These are phyloP conservation scores for Folsomia candida DNA, from an alignment of 2,888 invertebrate genomes.

Conservation along the genomic window DNA sequence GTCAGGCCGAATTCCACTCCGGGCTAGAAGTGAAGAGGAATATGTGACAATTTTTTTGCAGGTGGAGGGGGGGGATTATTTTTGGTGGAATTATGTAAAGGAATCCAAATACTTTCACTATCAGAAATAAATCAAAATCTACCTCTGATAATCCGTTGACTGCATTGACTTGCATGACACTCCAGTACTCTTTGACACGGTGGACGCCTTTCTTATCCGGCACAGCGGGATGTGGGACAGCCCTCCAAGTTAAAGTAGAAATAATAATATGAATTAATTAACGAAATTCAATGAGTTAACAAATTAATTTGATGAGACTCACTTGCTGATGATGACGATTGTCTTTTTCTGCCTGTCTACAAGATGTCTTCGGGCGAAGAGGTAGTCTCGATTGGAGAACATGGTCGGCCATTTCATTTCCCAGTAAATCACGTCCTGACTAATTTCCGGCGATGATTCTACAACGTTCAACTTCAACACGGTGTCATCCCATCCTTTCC, in stretches of 20 bases:
- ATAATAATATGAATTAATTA: not conserved
- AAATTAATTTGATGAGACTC: too few species aligned
- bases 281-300: not conserved
- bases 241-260: conserved; percentile 26
- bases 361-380: conserved; percentile 69
- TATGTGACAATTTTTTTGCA: too few species aligned
- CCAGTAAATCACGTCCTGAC: conserved; percentile 80
- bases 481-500: conserved; percentile 75
- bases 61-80: too few species aligned
- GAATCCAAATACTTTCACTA: too few species aligned
- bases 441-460: conserved; percentile 63
- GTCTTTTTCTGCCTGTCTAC: conserved; percentile 61
- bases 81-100: too few species aligned
- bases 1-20: conserved; percentile 81
- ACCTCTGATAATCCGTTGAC: conserved; percentile 59
- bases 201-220: conserved; percentile 68
- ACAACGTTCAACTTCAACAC: conserved; percentile 70
- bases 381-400: conserved; percentile 83
- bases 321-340: conserved; percentile 62
- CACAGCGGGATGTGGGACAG: conserved; percentile 65
- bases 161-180: conserved; percentile 79
- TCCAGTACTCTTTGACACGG: conserved; percentile 78
- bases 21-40: too few species aligned
- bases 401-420: conserved; percentile 84
- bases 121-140: too few species aligned